Evolutionary conservation across 1,140 invertebrate species (phyloP).

Genomic region (Drosophila mojavensis): DNA sequence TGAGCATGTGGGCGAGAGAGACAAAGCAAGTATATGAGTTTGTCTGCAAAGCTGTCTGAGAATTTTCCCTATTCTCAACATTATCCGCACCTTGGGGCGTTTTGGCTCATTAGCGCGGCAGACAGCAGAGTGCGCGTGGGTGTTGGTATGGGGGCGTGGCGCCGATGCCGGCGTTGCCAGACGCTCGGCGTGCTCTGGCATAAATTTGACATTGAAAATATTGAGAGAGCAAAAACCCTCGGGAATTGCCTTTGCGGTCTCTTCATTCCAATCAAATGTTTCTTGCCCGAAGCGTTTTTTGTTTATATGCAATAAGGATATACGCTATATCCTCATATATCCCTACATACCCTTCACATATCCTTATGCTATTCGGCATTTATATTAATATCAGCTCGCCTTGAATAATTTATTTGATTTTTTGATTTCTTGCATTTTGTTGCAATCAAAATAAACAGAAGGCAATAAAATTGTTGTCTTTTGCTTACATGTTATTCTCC

Average conservation of each 20-base stretch:
- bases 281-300: slow-evolving; percentile 2
- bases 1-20: slow-evolving; percentile 1
- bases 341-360: neutral
- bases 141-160: neutral
- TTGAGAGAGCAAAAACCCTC: slow-evolving; percentile 1
- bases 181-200: slow-evolving; percentile 66
- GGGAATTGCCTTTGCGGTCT: neutral
- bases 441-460: slow-evolving; percentile 62
- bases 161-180: slow-evolving; percentile 49
- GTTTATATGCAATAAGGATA: slow-evolving; percentile 4
- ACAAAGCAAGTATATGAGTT: slow-evolving; percentile 25
- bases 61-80: slow-evolving; percentile 48
- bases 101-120: slow-evolving; percentile 79
- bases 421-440: slow-evolving; percentile 75
- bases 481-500: slow-evolving; percentile 44
- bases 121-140: neutral
- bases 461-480: slow-evolving; percentile 64
- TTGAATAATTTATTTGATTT: slow-evolving; percentile 83
- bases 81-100: slow-evolving; percentile 73
- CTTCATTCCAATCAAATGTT: neutral
- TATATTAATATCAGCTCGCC: slow-evolving; percentile 62
- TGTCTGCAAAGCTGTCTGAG: slow-evolving; percentile 58
- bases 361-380: slow-evolving; percentile 52
- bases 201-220: slow-evolving; percentile 80
- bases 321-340: slow-evolving; percentile 7